A percentile compares a stretch with the other conserved stretches of the same genome.
These are phyloP conservation scores for Diplosoma virens DNA, from an alignment of 23 tunicate species.

Conservation along the genomic window DNA sequence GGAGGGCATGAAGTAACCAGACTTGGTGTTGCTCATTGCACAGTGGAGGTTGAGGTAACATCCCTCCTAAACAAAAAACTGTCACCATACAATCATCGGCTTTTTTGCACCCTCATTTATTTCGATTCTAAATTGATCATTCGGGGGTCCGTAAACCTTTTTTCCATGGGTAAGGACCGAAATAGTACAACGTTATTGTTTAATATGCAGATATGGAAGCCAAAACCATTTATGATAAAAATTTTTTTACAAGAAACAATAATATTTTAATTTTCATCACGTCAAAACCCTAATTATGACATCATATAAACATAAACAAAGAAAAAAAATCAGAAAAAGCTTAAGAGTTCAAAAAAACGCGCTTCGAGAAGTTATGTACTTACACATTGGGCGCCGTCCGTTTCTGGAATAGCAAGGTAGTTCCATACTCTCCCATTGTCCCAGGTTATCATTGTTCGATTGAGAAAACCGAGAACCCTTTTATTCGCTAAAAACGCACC, in stretches of 20 bases:
- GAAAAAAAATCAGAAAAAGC: background rate
- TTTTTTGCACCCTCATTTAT: too few relatives aligned
- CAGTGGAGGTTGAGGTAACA: slow-evolving; percentile 74
- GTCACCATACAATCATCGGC: too few relatives aligned
- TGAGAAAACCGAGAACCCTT: slow-evolving; percentile 5
- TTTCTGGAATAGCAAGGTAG: slow-evolving; percentile 1
- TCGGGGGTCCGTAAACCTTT: too few relatives aligned
- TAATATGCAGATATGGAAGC: too few relatives aligned
- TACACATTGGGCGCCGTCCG: background rate
- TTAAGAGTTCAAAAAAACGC: background rate
- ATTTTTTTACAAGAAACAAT: too few relatives aligned
- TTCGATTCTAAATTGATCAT: too few relatives aligned
- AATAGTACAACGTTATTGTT: too few relatives aligned
- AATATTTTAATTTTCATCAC: too few relatives aligned
- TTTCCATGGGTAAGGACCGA: too few relatives aligned
- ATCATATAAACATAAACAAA: too few relatives aligned
- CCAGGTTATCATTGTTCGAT: slow-evolving; percentile 59
- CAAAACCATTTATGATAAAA: too few relatives aligned
- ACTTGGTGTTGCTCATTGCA: slow-evolving; percentile 70
- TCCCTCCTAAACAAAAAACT: background rate
- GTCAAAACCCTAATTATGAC: too few relatives aligned
- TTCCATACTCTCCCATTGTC: slow-evolving; percentile 81
- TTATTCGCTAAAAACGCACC: slow-evolving; percentile 73
- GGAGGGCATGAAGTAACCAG: slow-evolving; percentile 77
- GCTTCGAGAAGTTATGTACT: slow-evolving; percentile 1